phyloP scores from a whole-genome alignment of 1,140 invertebrate species.

The Chironomus striatipennis region DNA sequence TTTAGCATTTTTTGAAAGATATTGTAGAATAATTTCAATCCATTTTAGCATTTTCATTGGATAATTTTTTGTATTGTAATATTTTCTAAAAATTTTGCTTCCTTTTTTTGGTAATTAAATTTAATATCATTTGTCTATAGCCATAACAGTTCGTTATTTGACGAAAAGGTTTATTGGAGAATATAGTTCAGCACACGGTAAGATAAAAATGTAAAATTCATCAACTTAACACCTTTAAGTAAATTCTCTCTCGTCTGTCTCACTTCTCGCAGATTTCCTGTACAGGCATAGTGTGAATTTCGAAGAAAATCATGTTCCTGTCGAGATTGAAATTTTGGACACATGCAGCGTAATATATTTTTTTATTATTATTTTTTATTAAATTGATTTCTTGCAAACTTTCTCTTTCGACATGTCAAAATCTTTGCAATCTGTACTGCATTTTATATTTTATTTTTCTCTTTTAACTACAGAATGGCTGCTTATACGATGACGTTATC shows the following conservation, averaged over 20 bases:
- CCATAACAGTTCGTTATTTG: conserved; percentile 24
- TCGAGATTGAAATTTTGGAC: conserved; percentile 62
- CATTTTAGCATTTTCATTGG: no score
- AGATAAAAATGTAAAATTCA: not conserved
- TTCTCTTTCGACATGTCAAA: conserved; percentile 19
- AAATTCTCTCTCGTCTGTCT: conserved; percentile 28
- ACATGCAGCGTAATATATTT: conserved; percentile 62
- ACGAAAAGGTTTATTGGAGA: conserved; percentile 25
- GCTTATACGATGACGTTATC: conserved; percentile 59
- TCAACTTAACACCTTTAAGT: not conserved
- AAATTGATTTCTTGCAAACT: conserved; percentile 11
- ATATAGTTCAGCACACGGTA: conserved; percentile 22
- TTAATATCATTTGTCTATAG: not conserved
- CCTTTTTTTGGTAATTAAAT: no score
- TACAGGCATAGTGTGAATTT: conserved; percentile 70
- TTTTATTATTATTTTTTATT: conserved; percentile 24
- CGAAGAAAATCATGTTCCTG: conserved; percentile 66
- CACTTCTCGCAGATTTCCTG: conserved; percentile 61
- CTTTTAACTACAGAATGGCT: conserved; percentile 50
- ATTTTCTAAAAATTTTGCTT: no score
- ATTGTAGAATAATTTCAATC: no score
- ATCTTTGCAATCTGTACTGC: not conserved
- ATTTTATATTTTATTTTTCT: conserved; percentile 26
- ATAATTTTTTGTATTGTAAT: no score
- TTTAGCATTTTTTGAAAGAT: no score